Conservation (phyloP, 2,888 invertebrate genomes). For the Pandemis cinnamomeana region DNA sequence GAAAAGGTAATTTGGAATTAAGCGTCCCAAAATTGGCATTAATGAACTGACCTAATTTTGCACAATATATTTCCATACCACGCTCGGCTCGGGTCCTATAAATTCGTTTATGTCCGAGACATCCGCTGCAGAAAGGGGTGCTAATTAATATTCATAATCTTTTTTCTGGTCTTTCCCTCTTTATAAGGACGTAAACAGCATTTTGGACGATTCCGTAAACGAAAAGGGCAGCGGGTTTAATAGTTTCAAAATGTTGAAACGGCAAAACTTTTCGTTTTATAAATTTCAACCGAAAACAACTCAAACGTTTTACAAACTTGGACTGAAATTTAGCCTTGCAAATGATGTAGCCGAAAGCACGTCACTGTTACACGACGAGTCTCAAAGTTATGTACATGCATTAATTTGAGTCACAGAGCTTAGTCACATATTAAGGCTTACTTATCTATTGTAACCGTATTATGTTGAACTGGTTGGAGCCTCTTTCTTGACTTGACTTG, state of each 20-base stretch:
- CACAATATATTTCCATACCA: not conserved
- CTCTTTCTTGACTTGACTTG: not conserved
- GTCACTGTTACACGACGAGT: constrained; percentile 16
- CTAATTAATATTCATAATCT: constrained; percentile 19
- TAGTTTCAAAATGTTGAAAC: constrained; percentile 1
- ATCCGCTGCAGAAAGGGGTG: constrained; percentile 15
- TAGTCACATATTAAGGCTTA: constrained; percentile 3
- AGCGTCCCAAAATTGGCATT: not conserved
- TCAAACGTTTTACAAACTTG: constrained; percentile 6
- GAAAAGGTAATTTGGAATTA: too few relatives aligned
- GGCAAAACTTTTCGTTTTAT: not conserved
- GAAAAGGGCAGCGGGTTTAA: not conserved
- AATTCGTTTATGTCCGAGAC: constrained; percentile 22
- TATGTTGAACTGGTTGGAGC: not conserved
- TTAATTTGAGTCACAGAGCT: constrained; percentile 18
- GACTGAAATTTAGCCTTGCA: constrained; percentile 33
- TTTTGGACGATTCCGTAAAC: not conserved
- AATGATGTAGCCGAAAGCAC: constrained; percentile 18
- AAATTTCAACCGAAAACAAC: constrained; percentile 2
- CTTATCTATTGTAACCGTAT: not conserved
- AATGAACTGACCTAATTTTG: constrained; percentile 8
- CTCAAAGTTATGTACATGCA: constrained; percentile 23
- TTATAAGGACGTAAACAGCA: constrained; percentile 1
- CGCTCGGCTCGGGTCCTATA: constrained; percentile 4
- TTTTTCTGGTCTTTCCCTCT: not conserved